Conservation (phyloP, 2,888 invertebrate species). For the Thumatha senex region DNA sequence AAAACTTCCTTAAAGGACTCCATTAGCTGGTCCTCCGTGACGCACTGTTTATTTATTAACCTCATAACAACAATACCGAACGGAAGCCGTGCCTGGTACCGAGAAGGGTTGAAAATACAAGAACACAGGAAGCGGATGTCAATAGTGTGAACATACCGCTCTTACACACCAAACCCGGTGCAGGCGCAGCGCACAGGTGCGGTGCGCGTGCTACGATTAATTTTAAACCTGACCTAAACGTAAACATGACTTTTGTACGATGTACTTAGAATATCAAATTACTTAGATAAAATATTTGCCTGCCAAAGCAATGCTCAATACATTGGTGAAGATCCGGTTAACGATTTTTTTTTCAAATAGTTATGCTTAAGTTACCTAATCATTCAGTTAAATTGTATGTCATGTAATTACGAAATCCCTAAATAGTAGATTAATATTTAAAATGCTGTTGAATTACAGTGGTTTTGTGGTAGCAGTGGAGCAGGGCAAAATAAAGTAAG, state of each 20-base stretch:
- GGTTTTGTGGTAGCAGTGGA: neutral
- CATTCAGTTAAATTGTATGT: neutral
- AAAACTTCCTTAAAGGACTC: slow-evolving; percentile 9
- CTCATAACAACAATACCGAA: slow-evolving; percentile 32
- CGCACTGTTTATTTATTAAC: slow-evolving; percentile 33
- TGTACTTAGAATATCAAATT: slow-evolving; percentile 17
- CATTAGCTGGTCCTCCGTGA: slow-evolving; percentile 8
- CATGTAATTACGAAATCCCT: neutral
- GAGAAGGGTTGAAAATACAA: slow-evolving; percentile 53
- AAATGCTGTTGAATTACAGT: neutral
- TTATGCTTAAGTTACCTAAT: neutral
- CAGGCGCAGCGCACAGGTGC: slow-evolving; percentile 37
- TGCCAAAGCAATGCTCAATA: slow-evolving; percentile 5
- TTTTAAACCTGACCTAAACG: slow-evolving; percentile 48
- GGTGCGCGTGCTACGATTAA: slow-evolving; percentile 6
- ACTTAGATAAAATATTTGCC: too few relatives aligned
- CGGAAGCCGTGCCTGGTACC: slow-evolving; percentile 50
- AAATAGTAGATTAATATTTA: neutral
- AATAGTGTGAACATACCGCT: slow-evolving; percentile 42
- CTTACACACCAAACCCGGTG: slow-evolving; percentile 54
- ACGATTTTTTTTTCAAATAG: neutral
- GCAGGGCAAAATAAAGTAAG: too few relatives aligned
- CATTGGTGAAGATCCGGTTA: slow-evolving; percentile 18
- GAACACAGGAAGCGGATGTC: slow-evolving; percentile 77
- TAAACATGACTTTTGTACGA: slow-evolving; percentile 36